These are phyloP conservation scores for Caenorhabditis panamensis DNA, from an alignment of 2,888 invertebrate species.

Conservation along the genomic window DNA sequence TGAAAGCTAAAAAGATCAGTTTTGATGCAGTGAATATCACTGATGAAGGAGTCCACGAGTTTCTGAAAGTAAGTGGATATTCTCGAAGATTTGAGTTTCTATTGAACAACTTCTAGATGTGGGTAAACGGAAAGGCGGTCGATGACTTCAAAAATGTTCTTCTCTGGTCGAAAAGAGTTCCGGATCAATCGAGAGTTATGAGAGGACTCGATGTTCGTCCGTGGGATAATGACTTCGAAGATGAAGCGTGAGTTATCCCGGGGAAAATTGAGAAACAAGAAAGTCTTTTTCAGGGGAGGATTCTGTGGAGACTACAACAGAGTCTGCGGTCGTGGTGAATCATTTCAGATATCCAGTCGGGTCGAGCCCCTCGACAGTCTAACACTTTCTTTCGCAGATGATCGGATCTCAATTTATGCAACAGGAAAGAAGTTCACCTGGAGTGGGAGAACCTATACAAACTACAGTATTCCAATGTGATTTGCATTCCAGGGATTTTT, in stretches of 20 bases:
- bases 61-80: background rate
- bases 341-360: slow-evolving; percentile 7
- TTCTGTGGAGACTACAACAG: slow-evolving; percentile 27
- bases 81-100: too few species aligned
- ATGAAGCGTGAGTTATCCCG: background rate
- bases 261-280: background rate
- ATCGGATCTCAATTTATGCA: slow-evolving; percentile 20
- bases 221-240: background rate
- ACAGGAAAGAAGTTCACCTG: slow-evolving; percentile 20
- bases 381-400: slow-evolving; percentile 5
- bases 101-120: background rate
- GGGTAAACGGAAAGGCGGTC: background rate
- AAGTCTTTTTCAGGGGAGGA: slow-evolving; percentile 19
- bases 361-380: slow-evolving; percentile 25
- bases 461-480: slow-evolving; percentile 31
- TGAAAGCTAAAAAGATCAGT: background rate
- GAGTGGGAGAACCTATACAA: slow-evolving; percentile 6
- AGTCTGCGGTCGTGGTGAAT: slow-evolving; percentile 4
- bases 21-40: slow-evolving; percentile 1
- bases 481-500: too few species aligned
- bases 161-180: background rate
- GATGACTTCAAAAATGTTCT: background rate
- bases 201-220: background rate
- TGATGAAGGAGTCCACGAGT: slow-evolving; percentile 12
- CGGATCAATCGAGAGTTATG: background rate